These are phyloP conservation scores for Acleris sparsana DNA, from an alignment of 2,888 invertebrate species.

Conservation along the genomic window DNA sequence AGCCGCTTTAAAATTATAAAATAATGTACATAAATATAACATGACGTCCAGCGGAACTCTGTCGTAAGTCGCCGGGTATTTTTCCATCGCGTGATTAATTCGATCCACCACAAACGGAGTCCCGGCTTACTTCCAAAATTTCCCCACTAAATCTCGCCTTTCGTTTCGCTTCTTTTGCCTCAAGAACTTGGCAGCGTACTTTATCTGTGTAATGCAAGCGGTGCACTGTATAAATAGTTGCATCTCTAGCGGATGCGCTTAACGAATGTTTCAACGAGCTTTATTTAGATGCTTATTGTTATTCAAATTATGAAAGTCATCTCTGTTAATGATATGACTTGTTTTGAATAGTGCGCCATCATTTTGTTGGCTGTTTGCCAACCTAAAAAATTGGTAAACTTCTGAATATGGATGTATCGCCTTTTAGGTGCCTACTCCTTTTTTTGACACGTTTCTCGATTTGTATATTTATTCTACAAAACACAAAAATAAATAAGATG, in stretches of 20 bases:
- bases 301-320: conserved; percentile 38
- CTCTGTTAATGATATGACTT: conserved; percentile 35
- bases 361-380: background rate
- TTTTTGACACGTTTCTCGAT: too few species aligned
- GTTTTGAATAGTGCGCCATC: background rate
- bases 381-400: background rate
- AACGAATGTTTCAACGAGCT: conserved; percentile 24
- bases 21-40: conserved; percentile 36
- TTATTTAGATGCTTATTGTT: conserved; percentile 34
- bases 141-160: conserved; percentile 74
- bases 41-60: conserved; percentile 55
- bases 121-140: conserved; percentile 83
- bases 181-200: conserved; percentile 80
- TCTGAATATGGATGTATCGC: too few species aligned
- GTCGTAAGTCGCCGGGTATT: conserved; percentile 60
- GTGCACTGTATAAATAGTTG: conserved; percentile 74
- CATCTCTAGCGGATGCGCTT: conserved; percentile 40
- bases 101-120: conserved; percentile 68
- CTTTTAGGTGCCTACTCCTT: too few species aligned
- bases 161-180: conserved; percentile 79
- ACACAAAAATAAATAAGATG: too few species aligned
- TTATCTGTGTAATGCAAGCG: conserved; percentile 78
- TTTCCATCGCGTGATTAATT: conserved; percentile 77
- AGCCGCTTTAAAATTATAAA: conserved; percentile 15
- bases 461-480: too few species aligned